These are phyloP conservation scores for Illadopsis cleaveri DNA, from an alignment of 2,113 vertebrate species.

Conservation along the genomic window DNA sequence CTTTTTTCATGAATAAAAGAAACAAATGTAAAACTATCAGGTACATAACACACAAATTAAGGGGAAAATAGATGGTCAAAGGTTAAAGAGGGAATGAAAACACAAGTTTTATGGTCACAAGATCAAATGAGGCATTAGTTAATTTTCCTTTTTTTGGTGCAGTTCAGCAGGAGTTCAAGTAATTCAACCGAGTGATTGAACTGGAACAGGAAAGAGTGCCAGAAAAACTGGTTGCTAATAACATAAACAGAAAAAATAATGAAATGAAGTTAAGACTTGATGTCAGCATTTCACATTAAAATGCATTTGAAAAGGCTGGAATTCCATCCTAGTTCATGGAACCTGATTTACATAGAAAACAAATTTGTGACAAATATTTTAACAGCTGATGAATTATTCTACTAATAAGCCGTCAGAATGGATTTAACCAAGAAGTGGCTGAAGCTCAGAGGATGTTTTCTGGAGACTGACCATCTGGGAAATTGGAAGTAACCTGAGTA, in stretches of 20 bases:
- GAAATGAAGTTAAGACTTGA: conserved; percentile 42
- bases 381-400: conserved; percentile 23
- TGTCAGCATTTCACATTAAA: conserved; percentile 51
- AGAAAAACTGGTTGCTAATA: conserved; percentile 60
- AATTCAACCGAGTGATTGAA: conserved; percentile 64
- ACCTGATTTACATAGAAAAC: conserved; percentile 4
- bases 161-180: conserved; percentile 68
- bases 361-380: background rate
- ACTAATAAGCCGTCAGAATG: conserved; percentile 5
- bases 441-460: background rate
- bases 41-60: conserved; percentile 65
- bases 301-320: conserved; percentile 21
- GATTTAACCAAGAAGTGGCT: conserved; percentile 6
- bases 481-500: background rate
- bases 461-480: background rate
- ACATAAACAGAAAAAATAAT: conserved; percentile 62
- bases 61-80: conserved; percentile 59
- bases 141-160: conserved; percentile 61
- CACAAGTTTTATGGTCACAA: conserved; percentile 66
- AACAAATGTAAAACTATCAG: conserved; percentile 59
- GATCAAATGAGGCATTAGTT: conserved; percentile 71
- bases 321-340: background rate
- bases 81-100: conserved; percentile 67
- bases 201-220: conserved; percentile 53
- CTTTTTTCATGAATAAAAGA: conserved; percentile 44